Evolutionary conservation across 2,113 vertebrate genomes (phyloP).

Genomic region (Saimiri boliviensis): DNA sequence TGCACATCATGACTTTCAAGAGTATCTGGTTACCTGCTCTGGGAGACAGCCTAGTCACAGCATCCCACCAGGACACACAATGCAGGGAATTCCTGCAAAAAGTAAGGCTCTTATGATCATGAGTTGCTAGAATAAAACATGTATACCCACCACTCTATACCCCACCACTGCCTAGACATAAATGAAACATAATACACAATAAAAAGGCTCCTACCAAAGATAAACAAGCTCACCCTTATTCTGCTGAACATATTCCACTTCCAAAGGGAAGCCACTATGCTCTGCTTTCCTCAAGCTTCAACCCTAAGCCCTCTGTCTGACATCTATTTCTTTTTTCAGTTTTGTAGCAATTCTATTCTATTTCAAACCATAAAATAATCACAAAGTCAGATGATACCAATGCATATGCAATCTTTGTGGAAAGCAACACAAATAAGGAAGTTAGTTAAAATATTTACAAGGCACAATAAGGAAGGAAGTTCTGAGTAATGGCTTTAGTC

Average conservation of each 20-base stretch:
- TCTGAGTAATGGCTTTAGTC: neutral
- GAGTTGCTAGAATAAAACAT: neutral
- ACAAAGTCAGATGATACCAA: neutral
- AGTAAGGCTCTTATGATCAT: neutral
- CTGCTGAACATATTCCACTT: neutral
- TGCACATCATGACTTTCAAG: neutral
- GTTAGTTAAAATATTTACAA: neutral
- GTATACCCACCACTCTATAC: fast-evolving
- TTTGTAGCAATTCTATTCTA: neutral
- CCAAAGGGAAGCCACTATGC: neutral
- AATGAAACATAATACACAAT: neutral
- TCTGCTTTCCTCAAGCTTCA: neutral
- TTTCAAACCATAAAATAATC: neutral
- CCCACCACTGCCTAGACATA: neutral
- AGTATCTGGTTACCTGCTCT: neutral
- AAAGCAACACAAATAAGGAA: neutral
- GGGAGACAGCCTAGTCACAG: neutral
- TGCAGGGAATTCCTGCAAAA: neutral
- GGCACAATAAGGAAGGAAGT: constrained; percentile 3
- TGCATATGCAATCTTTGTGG: neutral
- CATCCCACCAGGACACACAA: neutral
- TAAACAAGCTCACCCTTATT: neutral
- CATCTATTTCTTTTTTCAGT: neutral
- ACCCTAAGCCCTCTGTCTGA: neutral
- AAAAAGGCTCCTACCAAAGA: neutral